phyloP scores from a whole-genome alignment of 2,113 vertebrate genomes.

The Trichomycterus rosablanca region DNA sequence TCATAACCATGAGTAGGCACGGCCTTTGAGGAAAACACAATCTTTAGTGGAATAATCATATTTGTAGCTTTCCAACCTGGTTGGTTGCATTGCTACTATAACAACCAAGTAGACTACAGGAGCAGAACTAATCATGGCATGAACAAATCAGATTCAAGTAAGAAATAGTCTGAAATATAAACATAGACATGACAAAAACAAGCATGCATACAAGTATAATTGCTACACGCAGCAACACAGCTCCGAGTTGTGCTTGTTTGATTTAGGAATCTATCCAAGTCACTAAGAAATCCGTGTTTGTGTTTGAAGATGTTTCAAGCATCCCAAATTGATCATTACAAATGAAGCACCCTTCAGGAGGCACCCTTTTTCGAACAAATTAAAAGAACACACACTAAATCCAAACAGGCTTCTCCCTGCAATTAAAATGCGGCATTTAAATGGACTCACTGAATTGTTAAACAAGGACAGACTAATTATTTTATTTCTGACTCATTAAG shows the following conservation, averaged over 20 bases:
- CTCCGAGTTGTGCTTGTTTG: background rate
- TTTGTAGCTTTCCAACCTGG: too few relatives aligned
- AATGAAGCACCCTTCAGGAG: conserved; percentile 1
- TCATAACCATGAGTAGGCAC: too few relatives aligned
- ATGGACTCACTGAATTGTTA: conserved; percentile 5
- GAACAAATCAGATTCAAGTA: too few relatives aligned
- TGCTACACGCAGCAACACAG: too few relatives aligned
- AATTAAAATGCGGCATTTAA: conserved; percentile 16
- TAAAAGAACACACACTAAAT: background rate
- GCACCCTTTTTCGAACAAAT: background rate
- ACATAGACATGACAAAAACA: too few relatives aligned
- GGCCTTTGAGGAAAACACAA: too few relatives aligned
- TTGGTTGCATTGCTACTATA: too few relatives aligned
- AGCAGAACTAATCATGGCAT: too few relatives aligned
- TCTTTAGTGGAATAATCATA: too few relatives aligned
- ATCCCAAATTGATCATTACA: background rate
- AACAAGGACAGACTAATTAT: conserved; percentile 19
- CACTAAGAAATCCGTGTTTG: background rate
- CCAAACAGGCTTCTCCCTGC: conserved; percentile 16
- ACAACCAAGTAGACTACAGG: too few relatives aligned
- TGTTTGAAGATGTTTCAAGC: conserved; percentile 1
- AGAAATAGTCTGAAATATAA: too few relatives aligned
- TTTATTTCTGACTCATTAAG: conserved; percentile 19
- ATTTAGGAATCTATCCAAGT: background rate
- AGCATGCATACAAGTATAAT: too few relatives aligned